phyloP scores from a whole-genome alignment of 2,113 vertebrate genomes.

The Circaetus gallicus region DNA sequence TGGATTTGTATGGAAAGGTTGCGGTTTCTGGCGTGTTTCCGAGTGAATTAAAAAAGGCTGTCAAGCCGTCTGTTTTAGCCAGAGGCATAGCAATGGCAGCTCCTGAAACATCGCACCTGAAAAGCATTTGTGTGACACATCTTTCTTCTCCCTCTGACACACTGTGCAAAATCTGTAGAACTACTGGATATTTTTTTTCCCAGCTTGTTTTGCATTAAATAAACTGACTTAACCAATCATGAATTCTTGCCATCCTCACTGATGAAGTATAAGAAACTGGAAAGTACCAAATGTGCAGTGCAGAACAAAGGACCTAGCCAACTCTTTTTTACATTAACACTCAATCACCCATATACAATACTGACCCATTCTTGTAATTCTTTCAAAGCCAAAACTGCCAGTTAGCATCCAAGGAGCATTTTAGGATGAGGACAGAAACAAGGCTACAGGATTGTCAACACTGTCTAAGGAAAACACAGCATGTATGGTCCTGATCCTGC shows the following conservation, averaged over 20 bases:
- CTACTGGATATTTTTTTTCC: not conserved
- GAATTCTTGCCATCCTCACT: not conserved
- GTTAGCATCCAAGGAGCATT: not conserved
- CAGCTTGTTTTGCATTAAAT: not conserved
- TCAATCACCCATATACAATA: not conserved
- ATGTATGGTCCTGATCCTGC: not conserved
- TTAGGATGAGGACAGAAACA: not conserved
- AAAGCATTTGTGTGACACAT: not conserved
- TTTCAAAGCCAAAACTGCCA: not conserved
- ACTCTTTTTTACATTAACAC: not conserved
- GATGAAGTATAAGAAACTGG: not conserved
- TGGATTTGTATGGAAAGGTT: not conserved
- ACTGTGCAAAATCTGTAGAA: not conserved
- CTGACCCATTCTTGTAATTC: not conserved
- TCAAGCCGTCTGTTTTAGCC: not conserved
- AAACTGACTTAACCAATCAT: not conserved
- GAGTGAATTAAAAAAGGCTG: not conserved
- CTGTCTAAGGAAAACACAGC: not conserved
- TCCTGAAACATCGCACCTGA: slow-evolving; percentile 2
- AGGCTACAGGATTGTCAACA: not conserved
- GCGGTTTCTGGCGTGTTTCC: not conserved
- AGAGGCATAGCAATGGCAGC: not conserved
- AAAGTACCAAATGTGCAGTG: not conserved
- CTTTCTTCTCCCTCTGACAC: not conserved
- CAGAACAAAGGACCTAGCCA: not conserved